Conservation (phyloP, 1,140 invertebrate genomes). For the Hyles vespertilio region DNA sequence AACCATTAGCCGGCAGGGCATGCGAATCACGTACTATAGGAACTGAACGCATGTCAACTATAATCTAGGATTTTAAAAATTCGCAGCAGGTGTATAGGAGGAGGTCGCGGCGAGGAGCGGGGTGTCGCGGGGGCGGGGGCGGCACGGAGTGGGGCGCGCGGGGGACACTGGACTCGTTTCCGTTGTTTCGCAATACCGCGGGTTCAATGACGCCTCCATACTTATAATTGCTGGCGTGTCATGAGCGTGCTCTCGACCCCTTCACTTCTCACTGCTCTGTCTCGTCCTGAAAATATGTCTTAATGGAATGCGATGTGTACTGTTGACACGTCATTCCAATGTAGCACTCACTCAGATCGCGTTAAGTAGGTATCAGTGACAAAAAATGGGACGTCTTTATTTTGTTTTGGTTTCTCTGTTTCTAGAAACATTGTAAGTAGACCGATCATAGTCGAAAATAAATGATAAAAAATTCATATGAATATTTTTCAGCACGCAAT, state of each 20-base stretch:
- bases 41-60: conserved; percentile 62
- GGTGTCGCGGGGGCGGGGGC: conserved; percentile 21
- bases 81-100: conserved; percentile 62
- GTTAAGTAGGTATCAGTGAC: too few species aligned
- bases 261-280: conserved; percentile 36
- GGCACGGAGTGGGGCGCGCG: conserved; percentile 10
- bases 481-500: background rate
- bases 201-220: conserved; percentile 70
- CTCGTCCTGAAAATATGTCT: conserved; percentile 18
- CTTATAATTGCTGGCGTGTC: conserved; percentile 68
- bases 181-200: conserved; percentile 73
- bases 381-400: too few species aligned
- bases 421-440: background rate
- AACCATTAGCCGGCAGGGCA: conserved; percentile 36
- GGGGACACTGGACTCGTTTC: conserved; percentile 64
- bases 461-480: background rate
- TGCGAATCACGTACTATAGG: conserved; percentile 51
- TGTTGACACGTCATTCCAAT: too few species aligned
- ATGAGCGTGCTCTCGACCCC: conserved; percentile 52
- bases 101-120: conserved; percentile 12
- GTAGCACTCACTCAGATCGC: too few species aligned
- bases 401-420: too few species aligned
- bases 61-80: conserved; percentile 74
- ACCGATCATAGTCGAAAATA: background rate
- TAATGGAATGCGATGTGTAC: background rate